Evolutionary conservation across 1,140 invertebrate genomes (phyloP).

Genomic region (Laupala kohalensis): DNA sequence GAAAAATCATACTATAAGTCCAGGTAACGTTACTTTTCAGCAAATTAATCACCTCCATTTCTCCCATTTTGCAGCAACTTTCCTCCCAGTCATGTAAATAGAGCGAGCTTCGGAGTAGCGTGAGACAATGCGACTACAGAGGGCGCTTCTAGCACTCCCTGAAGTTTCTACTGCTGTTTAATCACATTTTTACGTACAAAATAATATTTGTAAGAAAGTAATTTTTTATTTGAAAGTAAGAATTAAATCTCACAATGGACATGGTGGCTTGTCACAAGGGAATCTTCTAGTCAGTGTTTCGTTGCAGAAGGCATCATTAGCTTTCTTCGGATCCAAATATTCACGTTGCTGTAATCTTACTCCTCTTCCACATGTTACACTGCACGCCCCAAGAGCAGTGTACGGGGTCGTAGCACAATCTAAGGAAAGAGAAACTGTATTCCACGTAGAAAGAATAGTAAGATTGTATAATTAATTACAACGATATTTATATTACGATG

Average conservation of each 20-base stretch:
- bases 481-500: too few relatives aligned
- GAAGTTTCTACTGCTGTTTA: too few relatives aligned
- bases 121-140: too few relatives aligned
- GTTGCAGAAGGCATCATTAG: slow-evolving; percentile 29
- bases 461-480: not conserved
- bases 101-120: too few relatives aligned
- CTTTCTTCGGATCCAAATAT: slow-evolving; percentile 34
- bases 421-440: slow-evolving; percentile 15
- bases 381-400: slow-evolving; percentile 37
- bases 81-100: too few relatives aligned
- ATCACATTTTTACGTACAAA: too few relatives aligned
- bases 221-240: not conserved
- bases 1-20: too few relatives aligned
- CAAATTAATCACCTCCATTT: too few relatives aligned
- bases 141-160: too few relatives aligned
- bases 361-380: slow-evolving; percentile 43
- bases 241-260: not conserved
- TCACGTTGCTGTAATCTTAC: slow-evolving; percentile 30
- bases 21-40: too few relatives aligned
- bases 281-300: not conserved
- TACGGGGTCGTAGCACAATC: slow-evolving; percentile 33
- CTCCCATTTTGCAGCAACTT: too few relatives aligned
- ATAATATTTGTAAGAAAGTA: not conserved
- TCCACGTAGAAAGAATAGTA: not conserved
- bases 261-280: not conserved